A percentile compares a stretch with the other conserved stretches of the same genome.
Conservation (phyloP, 2,888 invertebrate genomes). For the Synergus itoensis region DNA sequence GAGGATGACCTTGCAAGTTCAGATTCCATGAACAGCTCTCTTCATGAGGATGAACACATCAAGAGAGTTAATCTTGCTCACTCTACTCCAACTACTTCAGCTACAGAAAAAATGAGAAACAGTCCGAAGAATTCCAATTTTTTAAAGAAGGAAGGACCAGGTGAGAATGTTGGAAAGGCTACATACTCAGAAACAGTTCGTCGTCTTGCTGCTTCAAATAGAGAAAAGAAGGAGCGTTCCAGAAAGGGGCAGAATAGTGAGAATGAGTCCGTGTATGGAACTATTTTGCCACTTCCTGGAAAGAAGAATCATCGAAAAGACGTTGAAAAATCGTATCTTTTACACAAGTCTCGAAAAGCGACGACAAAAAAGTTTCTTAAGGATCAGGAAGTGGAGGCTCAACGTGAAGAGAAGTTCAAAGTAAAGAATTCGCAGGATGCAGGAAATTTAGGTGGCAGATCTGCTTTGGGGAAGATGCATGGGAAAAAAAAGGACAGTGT, state of each 20-base stretch:
- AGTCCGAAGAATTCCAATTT: conserved; percentile 1
- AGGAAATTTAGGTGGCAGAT: neutral
- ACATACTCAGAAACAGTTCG: conserved; percentile 72
- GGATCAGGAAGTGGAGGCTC: conserved; percentile 23
- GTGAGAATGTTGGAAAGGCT: conserved; percentile 59
- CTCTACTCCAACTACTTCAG: neutral
- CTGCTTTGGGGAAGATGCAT: conserved; percentile 32
- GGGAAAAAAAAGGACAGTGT: neutral
- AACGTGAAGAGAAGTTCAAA: neutral
- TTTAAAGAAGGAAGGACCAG: neutral
- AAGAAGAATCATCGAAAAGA: conserved; percentile 62
- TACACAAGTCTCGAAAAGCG: conserved; percentile 62
- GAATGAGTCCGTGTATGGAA: conserved; percentile 15
- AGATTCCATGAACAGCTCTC: conserved; percentile 61
- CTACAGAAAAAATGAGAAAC: neutral
- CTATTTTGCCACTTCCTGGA: conserved; percentile 56
- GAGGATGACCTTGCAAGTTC: conserved; percentile 57
- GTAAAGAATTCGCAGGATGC: neutral
- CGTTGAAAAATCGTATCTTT: conserved; percentile 56
- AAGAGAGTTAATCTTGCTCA: conserved; percentile 49
- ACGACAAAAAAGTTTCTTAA: conserved; percentile 46
- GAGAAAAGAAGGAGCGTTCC: conserved; percentile 57
- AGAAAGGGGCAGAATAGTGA: conserved; percentile 40
- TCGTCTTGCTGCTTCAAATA: conserved; percentile 56
- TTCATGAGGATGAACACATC: conserved; percentile 57